Percentiles rank a stretch among this genome's conserved stretches.
These are phyloP conservation scores for Rhyzopertha dominica DNA, from an alignment of 1,140 invertebrate genomes.

Conservation along the genomic window DNA sequence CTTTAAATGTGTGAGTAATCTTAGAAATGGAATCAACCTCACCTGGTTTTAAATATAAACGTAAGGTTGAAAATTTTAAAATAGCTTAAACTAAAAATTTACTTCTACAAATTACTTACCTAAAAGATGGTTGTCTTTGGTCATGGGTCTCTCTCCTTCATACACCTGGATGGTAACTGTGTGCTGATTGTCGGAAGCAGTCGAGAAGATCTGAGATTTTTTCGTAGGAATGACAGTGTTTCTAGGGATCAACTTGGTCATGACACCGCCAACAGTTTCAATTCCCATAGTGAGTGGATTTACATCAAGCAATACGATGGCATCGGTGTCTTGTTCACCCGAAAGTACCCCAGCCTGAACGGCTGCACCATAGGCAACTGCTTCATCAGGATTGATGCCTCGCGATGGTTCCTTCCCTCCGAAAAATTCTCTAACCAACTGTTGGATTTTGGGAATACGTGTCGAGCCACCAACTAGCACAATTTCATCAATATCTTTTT, in stretches of 20 bases:
- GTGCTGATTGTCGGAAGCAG: slow-evolving; percentile 97
- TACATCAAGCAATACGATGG: slow-evolving; percentile 95
- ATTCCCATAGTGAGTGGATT: slow-evolving; percentile 99
- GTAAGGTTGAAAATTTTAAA: too few species aligned
- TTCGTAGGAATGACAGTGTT: slow-evolving; percentile 99
- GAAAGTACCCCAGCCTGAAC: slow-evolving; percentile 94
- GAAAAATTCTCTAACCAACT: slow-evolving; percentile 98
- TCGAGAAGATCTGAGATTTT: slow-evolving; percentile 99
- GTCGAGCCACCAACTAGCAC: slow-evolving; percentile 98
- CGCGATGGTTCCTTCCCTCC: slow-evolving; percentile 95
- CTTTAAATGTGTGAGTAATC: too few species aligned
- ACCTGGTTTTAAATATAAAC: too few species aligned
- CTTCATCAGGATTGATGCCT: slow-evolving; percentile 98
- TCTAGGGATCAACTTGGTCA: slow-evolving; percentile 97
- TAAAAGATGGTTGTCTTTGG: slow-evolving; percentile 97
- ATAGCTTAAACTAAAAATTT: too few species aligned
- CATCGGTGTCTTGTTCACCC: slow-evolving; percentile 90
- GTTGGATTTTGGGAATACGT: slow-evolving; percentile 98
- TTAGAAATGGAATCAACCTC: too few species aligned
- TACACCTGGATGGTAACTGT: slow-evolving; percentile 98
- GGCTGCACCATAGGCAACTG: slow-evolving; percentile 96
- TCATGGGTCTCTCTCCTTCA: slow-evolving; percentile 98
- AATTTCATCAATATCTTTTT: slow-evolving; percentile 98
- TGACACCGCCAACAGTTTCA: slow-evolving; percentile 98
- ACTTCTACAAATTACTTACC: too few species aligned